Evolutionary conservation across 2,113 vertebrate genomes (phyloP).

Genomic region (Rhagologus leucostigma): DNA sequence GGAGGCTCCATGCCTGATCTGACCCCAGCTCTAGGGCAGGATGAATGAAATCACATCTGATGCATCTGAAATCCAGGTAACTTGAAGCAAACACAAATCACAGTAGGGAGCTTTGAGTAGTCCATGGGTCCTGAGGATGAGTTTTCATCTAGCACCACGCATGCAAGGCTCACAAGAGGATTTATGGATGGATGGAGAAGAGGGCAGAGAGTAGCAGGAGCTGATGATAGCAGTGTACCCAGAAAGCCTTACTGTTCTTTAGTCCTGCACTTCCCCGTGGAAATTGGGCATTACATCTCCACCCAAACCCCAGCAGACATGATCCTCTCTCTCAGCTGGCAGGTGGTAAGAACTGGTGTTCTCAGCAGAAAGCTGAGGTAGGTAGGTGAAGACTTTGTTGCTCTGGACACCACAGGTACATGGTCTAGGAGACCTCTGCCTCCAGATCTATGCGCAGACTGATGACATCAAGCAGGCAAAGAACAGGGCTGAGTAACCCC

Average conservation of each 20-base stretch:
- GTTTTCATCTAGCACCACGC: neutral
- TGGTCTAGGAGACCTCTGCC: neutral
- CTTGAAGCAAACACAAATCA: neutral
- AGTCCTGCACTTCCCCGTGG: neutral
- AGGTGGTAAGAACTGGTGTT: neutral
- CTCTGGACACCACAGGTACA: neutral
- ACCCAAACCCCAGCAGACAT: neutral
- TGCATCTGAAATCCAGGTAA: neutral
- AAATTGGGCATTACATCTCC: neutral
- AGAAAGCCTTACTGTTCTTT: neutral
- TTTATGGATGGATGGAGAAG: neutral
- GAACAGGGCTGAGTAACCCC: neutral
- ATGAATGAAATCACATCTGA: neutral
- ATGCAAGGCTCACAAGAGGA: neutral
- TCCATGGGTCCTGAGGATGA: neutral
- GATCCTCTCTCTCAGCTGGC: neutral
- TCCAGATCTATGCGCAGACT: neutral
- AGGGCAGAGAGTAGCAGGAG: neutral
- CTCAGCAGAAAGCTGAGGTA: neutral
- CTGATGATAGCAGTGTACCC: neutral
- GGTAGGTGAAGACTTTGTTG: neutral
- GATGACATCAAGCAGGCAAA: neutral
- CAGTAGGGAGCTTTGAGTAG: neutral
- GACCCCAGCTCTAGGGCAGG: neutral
- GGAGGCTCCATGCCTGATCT: neutral